Base-by-base conservation (phyloP, 1,140 invertebrate genomes). In the Drosophila trapezifrons region DNA sequence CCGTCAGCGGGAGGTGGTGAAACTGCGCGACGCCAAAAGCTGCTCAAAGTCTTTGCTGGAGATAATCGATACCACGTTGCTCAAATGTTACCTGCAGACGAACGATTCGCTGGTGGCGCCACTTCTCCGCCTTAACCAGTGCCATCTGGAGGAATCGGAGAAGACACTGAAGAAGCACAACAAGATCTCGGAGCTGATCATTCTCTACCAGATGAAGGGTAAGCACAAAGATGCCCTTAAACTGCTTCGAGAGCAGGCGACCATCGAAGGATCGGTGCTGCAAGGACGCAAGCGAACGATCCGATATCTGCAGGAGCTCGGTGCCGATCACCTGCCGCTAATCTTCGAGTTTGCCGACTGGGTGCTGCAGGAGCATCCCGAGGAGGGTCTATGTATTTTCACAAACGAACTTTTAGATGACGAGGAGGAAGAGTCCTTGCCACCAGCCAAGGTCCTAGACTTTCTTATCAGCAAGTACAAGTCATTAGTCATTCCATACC, bases 71-170 rank as follows among this genome's bases (percentile, higher is more conserved):
- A 99, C 98, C 4, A 99, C 98, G 1, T 92, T 99, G 46, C 93
- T 99, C 1, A 99, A 99, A 92, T 99, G 98, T 92, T 99, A 99
- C 93, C 93, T 99, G 52, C 96, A 98, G 95, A 99, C 97, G 1
- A 99, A 99, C 92, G 98, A 99, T 93, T 97, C 97, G 0, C 93
- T 99, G 40, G 96, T 99, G 7, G 97, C 97, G 1, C 96, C 98
- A 1, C 92, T 99, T 15, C 92, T 99, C 5, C 94, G 98, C 12
- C 92, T 98, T n/a, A 99, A 99, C 92, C 96, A 98, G 90, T 99
- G 98, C 92, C 97, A 99, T 84, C 92, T 99, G 5, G 97, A 97
- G 57, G 99, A 99, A 93, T 96, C 97, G 2, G 98, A 99, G 91
- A 95, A 96, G 77, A 97, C 97, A 8, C 93, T 99, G 5, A 94